A percentile compares a stretch with the other conserved stretches of the same genome.
phyloP scores from a whole-genome alignment of 2,888 invertebrate genomes.

The Sphaerophoria taeniata region DNA sequence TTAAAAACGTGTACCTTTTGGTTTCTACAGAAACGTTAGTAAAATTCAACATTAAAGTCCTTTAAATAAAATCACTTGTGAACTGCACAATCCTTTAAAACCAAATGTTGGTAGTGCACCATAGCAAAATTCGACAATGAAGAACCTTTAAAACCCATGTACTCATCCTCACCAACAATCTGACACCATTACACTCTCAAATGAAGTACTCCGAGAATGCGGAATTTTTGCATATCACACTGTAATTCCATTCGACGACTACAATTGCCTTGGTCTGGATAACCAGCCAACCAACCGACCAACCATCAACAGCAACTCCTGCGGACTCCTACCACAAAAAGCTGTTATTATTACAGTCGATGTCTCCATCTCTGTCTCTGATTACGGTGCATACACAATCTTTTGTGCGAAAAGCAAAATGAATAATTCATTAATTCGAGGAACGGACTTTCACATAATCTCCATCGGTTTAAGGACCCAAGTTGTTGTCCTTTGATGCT shows the following conservation, averaged over 20 bases:
- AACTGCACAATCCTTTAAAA: too few species aligned
- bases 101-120: too few species aligned
- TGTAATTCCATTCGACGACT: conserved; percentile 9
- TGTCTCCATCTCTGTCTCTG: background rate
- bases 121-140: too few species aligned
- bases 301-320: too few species aligned
- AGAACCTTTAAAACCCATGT: background rate
- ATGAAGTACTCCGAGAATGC: background rate
- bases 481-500: conserved; percentile 25
- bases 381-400: background rate
- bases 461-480: conserved; percentile 43
- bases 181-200: background rate
- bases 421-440: conserved; percentile 71
- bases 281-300: background rate
- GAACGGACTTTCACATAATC: conserved; percentile 62
- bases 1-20: too few species aligned
- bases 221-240: conserved; percentile 27
- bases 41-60: too few species aligned
- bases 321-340: conserved; percentile 1
- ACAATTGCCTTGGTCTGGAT: conserved; percentile 46
- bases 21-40: too few species aligned
- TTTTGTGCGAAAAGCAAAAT: conserved; percentile 58
- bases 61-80: too few species aligned
- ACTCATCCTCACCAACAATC: too few species aligned
- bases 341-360: conserved; percentile 8